Conservation (phyloP, 2,113 vertebrate genomes). For the Macaca nemestrina region DNA sequence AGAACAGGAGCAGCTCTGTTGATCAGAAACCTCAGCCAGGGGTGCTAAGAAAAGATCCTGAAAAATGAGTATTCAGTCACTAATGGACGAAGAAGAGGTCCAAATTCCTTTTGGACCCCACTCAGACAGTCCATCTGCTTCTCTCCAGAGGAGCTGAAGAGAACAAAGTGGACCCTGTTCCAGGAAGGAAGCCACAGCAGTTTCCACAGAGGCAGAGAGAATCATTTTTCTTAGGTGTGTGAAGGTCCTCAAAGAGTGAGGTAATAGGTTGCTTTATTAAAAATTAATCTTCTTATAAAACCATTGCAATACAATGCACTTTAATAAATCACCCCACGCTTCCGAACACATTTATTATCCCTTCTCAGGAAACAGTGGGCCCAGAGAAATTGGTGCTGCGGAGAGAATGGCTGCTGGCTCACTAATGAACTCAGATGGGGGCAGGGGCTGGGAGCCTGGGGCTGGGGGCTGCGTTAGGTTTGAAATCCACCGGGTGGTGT, state of each 20-base stretch:
- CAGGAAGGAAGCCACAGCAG: conserved; percentile 33
- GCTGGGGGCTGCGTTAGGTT: rapidly evolving
- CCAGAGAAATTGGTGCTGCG: not conserved
- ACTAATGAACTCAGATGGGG: not conserved
- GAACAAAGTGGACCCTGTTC: conserved; percentile 12
- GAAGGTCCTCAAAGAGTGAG: conserved; percentile 75
- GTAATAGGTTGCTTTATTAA: conserved; percentile 80
- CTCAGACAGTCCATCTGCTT: not conserved
- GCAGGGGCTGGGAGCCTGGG: not conserved
- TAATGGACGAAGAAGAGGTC: not conserved
- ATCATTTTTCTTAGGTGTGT: conserved; percentile 76
- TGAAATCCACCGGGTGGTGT: rapidly evolving
- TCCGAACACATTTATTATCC: conserved; percentile 74
- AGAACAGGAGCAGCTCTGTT: not conserved
- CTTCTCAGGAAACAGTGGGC: conserved; percentile 51
- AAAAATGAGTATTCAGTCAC: not conserved
- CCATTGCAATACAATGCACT: conserved; percentile 76
- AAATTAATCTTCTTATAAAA: conserved; percentile 81
- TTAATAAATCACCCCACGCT: conserved; percentile 74
- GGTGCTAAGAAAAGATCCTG: not conserved
- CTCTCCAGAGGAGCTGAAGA: not conserved
- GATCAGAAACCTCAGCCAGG: not conserved
- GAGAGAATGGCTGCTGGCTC: not conserved
- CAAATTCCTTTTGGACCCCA: not conserved
- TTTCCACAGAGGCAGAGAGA: conserved; percentile 44